These are phyloP conservation scores for Hyposoter didymator DNA, from an alignment of 2,888 invertebrate species.

Conservation along the genomic window DNA sequence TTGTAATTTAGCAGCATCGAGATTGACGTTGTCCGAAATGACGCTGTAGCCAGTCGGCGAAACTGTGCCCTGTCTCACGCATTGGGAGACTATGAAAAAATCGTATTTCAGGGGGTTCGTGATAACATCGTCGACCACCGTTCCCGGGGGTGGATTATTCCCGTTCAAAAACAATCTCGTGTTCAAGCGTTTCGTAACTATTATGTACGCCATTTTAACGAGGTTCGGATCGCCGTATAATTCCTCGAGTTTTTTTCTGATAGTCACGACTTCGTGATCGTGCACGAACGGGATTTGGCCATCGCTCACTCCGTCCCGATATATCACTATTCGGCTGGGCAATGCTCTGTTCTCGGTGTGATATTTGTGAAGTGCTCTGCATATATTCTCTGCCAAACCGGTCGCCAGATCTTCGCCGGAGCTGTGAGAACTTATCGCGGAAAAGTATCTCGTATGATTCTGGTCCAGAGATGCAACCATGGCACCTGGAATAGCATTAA, in stretches of 20 bases:
- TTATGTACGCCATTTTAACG: slow-evolving; percentile 89
- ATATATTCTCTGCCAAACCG: slow-evolving; percentile 89
- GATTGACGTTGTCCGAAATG: slow-evolving; percentile 89
- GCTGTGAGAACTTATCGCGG: slow-evolving; percentile 90
- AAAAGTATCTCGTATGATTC: slow-evolving; percentile 89
- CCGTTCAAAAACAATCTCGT: slow-evolving; percentile 88
- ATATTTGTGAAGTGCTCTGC: slow-evolving; percentile 85
- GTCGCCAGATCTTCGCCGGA: slow-evolving; percentile 91
- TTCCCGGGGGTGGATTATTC: slow-evolving; percentile 93
- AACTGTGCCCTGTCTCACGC: slow-evolving; percentile 94
- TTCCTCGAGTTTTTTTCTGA: slow-evolving; percentile 86
- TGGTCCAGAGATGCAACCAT: slow-evolving; percentile 90
- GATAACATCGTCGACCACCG: slow-evolving; percentile 93
- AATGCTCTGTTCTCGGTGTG: slow-evolving; percentile 82
- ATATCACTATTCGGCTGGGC: slow-evolving; percentile 92
- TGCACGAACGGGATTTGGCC: slow-evolving; percentile 93
- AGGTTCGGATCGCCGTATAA: slow-evolving; percentile 84
- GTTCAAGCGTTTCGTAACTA: slow-evolving; percentile 97
- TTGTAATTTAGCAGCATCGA: slow-evolving; percentile 92
- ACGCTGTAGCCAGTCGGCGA: slow-evolving; percentile 96
- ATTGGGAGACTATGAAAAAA: slow-evolving; percentile 95
- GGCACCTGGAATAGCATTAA: slow-evolving; percentile 86
- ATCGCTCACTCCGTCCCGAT: slow-evolving; percentile 97
- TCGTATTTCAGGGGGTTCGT: slow-evolving; percentile 93
- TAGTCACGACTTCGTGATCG: slow-evolving; percentile 89